Base-by-base conservation (phyloP, 2,888 invertebrate species). In the Oscheius myriophilus region DNA sequence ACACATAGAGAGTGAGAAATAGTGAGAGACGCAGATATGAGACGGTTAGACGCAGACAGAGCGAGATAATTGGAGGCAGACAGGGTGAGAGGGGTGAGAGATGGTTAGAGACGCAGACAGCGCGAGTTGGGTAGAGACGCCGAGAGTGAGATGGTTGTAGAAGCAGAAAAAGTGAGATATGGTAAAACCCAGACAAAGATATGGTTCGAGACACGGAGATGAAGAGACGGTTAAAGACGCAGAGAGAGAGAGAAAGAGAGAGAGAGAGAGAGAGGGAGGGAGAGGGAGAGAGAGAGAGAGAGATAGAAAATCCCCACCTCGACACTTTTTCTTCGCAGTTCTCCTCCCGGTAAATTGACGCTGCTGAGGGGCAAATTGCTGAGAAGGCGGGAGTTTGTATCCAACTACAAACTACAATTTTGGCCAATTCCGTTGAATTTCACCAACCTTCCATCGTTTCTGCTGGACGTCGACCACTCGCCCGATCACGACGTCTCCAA, bases 401-500 rank as follows among this genome's bases (percentile, higher is more conserved):
- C 85, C 42, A 86, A 59, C 73, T 65, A 18, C 2, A 33, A 26
- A 61, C 23, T 6, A 16, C 46, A 46, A 46, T 4, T 21, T 16
- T 3, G 14, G 12, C 53, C 3, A 18, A 18, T 53, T 9, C 16
- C 16, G 21, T 6, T 2, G 16, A 3, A 9, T 18, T 33, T n/a
- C 4, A 39, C 59, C 1, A 26, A 74, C 88, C 73, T 87, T 87
- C 89, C 89, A 89, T 39, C 89, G 82, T 62, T 86, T 86, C 59
- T 84, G 83, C 85, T 95, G 95, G 0, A 98, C 94, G 87, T 96
- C 95, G 0, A 92, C 91, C 39, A 98, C 92, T 58, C 98, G 90
- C 0, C 96, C 98, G 6, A 98, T 93, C 12, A 98, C 92, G 1
- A 98, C 95, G 89, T 98, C 97, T 0, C 97, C 97, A 64, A 97